These are phyloP conservation scores for Alosa sapidissima DNA, from an alignment of 2,797 vertebrate genomes.

Conservation along the genomic window DNA sequence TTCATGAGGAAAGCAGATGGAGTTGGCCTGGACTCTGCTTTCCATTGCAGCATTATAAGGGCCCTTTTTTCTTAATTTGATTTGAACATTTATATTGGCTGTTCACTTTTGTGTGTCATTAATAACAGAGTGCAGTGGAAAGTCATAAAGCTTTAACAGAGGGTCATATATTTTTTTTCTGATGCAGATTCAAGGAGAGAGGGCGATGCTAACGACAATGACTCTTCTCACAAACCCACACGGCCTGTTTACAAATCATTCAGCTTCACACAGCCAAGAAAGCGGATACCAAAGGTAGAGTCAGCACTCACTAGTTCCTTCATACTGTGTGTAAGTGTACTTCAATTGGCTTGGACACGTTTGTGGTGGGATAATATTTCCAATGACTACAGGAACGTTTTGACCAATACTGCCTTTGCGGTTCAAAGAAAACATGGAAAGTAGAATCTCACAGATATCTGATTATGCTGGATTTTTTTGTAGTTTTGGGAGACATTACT, in stretches of 20 bases:
- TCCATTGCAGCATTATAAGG: slow-evolving; percentile 20
- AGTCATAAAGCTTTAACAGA: slow-evolving; percentile 45
- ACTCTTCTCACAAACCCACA: slow-evolving; percentile 73
- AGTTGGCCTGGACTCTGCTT: background rate
- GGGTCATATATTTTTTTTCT: slow-evolving; percentile 49
- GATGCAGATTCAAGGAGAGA: slow-evolving; percentile 79
- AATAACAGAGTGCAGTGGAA: slow-evolving; percentile 39
- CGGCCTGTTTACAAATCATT: slow-evolving; percentile 80
- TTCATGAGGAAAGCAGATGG: slow-evolving; percentile 37
- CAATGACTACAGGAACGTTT: slow-evolving; percentile 12
- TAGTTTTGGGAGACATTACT: background rate
- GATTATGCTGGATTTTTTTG: background rate
- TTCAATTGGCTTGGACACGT: background rate
- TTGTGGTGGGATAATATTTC: slow-evolving; percentile 6
- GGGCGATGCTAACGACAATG: slow-evolving; percentile 79
- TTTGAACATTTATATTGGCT: slow-evolving; percentile 36
- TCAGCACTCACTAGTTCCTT: background rate
- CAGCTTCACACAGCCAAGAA: slow-evolving; percentile 84
- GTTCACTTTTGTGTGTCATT: slow-evolving; percentile 44
- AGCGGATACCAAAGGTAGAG: slow-evolving; percentile 90
- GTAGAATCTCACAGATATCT: slow-evolving; percentile 10
- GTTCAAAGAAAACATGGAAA: slow-evolving; percentile 9
- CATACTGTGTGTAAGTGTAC: background rate
- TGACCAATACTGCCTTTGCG: slow-evolving; percentile 8
- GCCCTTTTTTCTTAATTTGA: slow-evolving; percentile 22